Conservation (phyloP, 2,888 invertebrate species). For the Scaptomyza tumidula region DNA sequence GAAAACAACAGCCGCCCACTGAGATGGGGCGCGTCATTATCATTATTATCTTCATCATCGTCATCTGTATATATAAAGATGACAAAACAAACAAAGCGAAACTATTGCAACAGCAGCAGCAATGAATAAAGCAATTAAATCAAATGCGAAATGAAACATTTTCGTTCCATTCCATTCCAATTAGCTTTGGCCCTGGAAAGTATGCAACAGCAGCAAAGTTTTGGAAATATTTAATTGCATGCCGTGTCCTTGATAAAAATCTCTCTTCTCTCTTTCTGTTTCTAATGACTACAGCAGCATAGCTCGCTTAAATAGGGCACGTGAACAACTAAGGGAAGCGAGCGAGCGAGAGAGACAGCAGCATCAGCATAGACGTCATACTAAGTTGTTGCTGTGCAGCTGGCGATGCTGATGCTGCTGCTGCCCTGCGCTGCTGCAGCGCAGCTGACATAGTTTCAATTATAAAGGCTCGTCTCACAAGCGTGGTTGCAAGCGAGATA, state of each 20-base stretch:
- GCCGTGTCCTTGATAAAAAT: conserved; percentile 48
- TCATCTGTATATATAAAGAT: conserved; percentile 14
- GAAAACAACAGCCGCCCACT: conserved; percentile 61
- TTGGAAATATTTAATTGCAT: conserved; percentile 20
- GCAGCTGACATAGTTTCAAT: conserved; percentile 72
- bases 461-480: conserved; percentile 52
- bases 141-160: conserved; percentile 7
- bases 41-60: not conserved
- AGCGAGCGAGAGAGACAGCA: conserved; percentile 7
- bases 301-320: conserved; percentile 11
- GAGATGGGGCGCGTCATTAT: conserved; percentile 18
- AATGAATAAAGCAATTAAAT: not conserved
- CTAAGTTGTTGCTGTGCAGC: conserved; percentile 16
- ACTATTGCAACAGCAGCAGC: conserved; percentile 8
- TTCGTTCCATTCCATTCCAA: conserved; percentile 14
- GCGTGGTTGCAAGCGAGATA: conserved; percentile 23
- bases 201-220: conserved; percentile 50
- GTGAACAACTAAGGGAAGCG: not conserved
- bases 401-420: conserved; percentile 13
- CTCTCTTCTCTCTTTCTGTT: conserved; percentile 4
- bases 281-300: conserved; percentile 4
- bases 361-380: conserved; percentile 40
- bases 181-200: conserved; percentile 39
- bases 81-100: conserved; percentile 31
- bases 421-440: conserved; percentile 36